Conservation (phyloP, 2,113 vertebrate species). For the Phycodurus eques region DNA sequence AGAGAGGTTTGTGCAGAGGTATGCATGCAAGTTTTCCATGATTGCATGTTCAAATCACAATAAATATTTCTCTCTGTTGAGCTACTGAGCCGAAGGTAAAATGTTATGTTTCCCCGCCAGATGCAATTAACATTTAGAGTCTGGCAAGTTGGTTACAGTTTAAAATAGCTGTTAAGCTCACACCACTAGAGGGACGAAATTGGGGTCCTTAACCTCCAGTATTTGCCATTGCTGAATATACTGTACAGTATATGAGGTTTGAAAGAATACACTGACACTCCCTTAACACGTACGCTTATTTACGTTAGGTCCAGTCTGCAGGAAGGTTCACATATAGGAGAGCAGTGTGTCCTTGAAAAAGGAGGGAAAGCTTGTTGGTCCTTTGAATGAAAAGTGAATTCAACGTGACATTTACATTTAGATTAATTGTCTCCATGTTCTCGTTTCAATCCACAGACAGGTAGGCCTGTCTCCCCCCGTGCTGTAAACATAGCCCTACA, state of each 20-base stretch:
- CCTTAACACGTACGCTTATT: slow-evolving; percentile 28
- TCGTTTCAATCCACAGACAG: slow-evolving; percentile 27
- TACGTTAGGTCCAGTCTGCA: slow-evolving; percentile 19
- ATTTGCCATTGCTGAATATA: slow-evolving; percentile 14
- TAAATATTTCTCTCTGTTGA: slow-evolving; percentile 51
- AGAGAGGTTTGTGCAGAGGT: slow-evolving; percentile 60
- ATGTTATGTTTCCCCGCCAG: slow-evolving; percentile 39
- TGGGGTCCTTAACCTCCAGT: slow-evolving; percentile 6
- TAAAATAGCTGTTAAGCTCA: slow-evolving; percentile 30
- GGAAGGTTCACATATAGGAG: slow-evolving; percentile 29
- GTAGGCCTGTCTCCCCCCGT: slow-evolving; percentile 20
- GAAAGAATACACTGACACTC: slow-evolving; percentile 1
- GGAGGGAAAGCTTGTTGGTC: slow-evolving; percentile 10
- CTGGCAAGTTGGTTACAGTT: slow-evolving; percentile 21
- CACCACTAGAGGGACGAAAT: slow-evolving; percentile 11
- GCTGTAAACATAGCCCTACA: slow-evolving; percentile 31
- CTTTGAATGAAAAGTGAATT: slow-evolving; percentile 13
- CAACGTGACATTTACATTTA: slow-evolving; percentile 24
- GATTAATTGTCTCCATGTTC: slow-evolving; percentile 45
- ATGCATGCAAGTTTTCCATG: slow-evolving; percentile 66
- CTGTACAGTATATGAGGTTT: not conserved
- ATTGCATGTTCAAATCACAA: slow-evolving; percentile 68
- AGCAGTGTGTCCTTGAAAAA: slow-evolving; percentile 22
- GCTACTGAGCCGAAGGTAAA: slow-evolving; percentile 42
- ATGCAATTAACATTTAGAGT: slow-evolving; percentile 46